Percentiles rank a stretch among this genome's conserved stretches.
These are phyloP conservation scores for Oasisia sp. DNA, from an alignment of 2,888 invertebrate genomes.

Conservation along the genomic window DNA sequence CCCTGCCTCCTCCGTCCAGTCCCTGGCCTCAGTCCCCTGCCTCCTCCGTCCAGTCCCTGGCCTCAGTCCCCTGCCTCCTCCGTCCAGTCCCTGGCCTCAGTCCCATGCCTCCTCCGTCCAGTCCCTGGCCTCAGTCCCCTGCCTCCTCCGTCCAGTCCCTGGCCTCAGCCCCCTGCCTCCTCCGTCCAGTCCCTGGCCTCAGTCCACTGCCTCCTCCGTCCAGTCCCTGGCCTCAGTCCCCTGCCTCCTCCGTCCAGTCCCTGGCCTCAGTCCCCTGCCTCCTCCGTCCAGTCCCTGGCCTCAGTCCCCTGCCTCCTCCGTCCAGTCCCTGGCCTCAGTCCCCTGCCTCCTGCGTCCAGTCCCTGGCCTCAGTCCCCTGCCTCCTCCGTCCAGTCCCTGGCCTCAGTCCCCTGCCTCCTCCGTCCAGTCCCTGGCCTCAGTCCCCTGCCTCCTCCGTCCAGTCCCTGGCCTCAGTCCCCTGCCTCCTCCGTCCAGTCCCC, in stretches of 20 bases:
- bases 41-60: background rate
- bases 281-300: background rate
- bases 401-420: background rate
- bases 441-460: background rate
- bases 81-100: background rate
- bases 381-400: background rate
- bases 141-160: background rate
- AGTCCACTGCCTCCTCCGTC: background rate
- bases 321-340: no score
- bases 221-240: no score
- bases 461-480: no score
- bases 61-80: background rate
- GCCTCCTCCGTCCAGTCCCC: background rate
- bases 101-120: background rate
- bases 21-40: no score
- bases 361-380: no score
- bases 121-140: no score
- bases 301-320: background rate
- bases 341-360: no score
- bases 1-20: background rate
- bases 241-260: background rate
- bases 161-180: no score
- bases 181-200: background rate
- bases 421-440: background rate
- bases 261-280: no score